Evolutionary conservation across 2,113 vertebrate genomes (phyloP).

Genomic region (Seriola quinqueradiata): DNA sequence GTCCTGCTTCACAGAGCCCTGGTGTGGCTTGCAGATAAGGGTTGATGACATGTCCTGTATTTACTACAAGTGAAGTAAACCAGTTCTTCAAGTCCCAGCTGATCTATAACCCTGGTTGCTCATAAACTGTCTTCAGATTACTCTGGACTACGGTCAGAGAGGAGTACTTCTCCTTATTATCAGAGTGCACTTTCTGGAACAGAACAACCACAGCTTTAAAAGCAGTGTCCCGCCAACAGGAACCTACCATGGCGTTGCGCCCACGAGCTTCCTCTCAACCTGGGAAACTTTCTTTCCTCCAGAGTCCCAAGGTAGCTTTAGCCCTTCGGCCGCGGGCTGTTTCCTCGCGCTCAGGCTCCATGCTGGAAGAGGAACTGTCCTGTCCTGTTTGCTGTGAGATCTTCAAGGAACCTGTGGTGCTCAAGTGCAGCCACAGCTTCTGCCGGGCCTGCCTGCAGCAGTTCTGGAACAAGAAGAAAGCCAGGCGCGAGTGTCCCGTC

Average conservation of each 20-base stretch:
- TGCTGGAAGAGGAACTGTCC: conserved; percentile 84
- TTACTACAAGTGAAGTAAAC: conserved; percentile 68
- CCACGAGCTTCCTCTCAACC: conserved; percentile 84
- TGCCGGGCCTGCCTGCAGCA: conserved; percentile 83
- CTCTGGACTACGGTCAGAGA: conserved; percentile 27
- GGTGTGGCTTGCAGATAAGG: conserved; percentile 8
- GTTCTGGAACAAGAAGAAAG: conserved; percentile 84
- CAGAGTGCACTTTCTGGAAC: not conserved
- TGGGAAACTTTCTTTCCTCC: conserved; percentile 71
- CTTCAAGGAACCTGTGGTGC: conserved; percentile 85
- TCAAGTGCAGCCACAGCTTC: conserved; percentile 89
- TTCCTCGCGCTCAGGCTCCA: conserved; percentile 69
- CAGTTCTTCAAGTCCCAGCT: conserved; percentile 73
- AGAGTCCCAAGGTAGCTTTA: conserved; percentile 57
- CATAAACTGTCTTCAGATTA: conserved; percentile 43
- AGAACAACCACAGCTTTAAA: not conserved
- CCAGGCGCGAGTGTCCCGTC: conserved; percentile 83
- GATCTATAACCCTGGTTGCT: conserved; percentile 56
- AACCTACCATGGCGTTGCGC: conserved; percentile 75
- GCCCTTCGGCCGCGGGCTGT: conserved; percentile 74
- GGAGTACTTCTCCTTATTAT: not conserved
- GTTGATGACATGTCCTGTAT: conserved; percentile 58
- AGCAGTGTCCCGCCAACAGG: conserved; percentile 10
- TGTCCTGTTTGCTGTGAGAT: conserved; percentile 87
- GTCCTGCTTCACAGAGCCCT: conserved; percentile 9